Base-by-base conservation (phyloP, 2,888 invertebrate genomes). In the Agrochola circellaris region DNA sequence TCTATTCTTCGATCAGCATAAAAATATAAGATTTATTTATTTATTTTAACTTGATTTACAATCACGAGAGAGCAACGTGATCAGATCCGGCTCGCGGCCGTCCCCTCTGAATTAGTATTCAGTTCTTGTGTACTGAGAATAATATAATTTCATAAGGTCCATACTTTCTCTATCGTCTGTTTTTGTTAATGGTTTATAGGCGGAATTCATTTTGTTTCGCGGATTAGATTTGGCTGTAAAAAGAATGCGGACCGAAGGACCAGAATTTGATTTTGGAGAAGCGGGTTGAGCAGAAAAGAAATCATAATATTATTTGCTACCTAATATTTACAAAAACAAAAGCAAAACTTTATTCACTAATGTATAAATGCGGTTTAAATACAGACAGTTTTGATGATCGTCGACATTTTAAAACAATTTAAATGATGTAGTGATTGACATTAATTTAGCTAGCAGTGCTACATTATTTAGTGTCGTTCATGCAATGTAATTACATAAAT, bases 1-100 rank as follows among this genome's bases (percentile, higher is more conserved):
- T 84, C 71, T 65, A 62, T 81, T 84, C 65, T 75, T 73, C 78
- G 78, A 82, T 78, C 78, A 73, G 75, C 74, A 78, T 83, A 81
- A 73, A 83, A 84, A 82, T 74, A 73, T 75, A 61, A 61, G 73
- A 78, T 65, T 85, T 85, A 82, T 84, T 84, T 85, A 84, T 84
- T 81, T 83, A 85, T 82, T 84, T 82, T 85, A 85, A 84, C 83
- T 85, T 85, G 86, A 84, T 84, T 84, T 84, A 82, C 83, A 84
- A 84, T 85, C 86, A 79, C 75, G 73, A 78, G 72, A 73, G 83
- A 78, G 72, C 84, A 76, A 82, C 84, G 83, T 85, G 86, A 79
- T 73, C 79, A 73, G 79, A 34, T 20, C 69, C 42, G 67, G 42
- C 71, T 68, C 72, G 77, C 77, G 81, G 48, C 73, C 68, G 30